These are phyloP conservation scores for Holocentrus rufus DNA, from an alignment of 2,797 vertebrate species.

Conservation along the genomic window DNA sequence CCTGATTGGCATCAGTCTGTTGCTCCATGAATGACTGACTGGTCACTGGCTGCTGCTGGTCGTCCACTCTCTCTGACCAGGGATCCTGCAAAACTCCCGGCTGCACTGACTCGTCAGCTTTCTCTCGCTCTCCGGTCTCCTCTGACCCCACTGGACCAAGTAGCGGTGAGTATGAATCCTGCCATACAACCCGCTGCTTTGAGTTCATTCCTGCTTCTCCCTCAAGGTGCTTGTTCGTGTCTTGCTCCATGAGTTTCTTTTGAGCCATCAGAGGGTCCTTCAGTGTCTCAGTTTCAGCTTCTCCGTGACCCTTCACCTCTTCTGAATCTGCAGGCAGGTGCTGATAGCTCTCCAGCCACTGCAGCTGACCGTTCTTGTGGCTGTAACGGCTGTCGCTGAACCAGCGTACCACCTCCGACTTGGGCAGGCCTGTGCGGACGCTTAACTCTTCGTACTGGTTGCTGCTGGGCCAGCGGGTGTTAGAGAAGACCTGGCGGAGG, in stretches of 20 bases:
- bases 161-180: conserved; percentile 75
- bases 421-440: conserved; percentile 88
- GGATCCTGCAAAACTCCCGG: conserved; percentile 68
- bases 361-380: conserved; percentile 92
- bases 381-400: conserved; percentile 93
- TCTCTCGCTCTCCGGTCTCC: conserved; percentile 55
- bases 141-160: conserved; percentile 73
- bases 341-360: conserved; percentile 92
- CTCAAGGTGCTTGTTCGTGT: conserved; percentile 70
- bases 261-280: conserved; percentile 72
- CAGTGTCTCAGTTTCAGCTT: conserved; percentile 35
- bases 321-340: conserved; percentile 74
- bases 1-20: conserved; percentile 76
- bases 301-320: conserved; percentile 67
- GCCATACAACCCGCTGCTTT: conserved; percentile 72
- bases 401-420: conserved; percentile 94
- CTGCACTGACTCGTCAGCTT: conserved; percentile 52
- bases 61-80: conserved; percentile 74
- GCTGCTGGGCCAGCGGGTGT: conserved; percentile 91
- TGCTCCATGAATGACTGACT: conserved; percentile 78
- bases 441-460: conserved; percentile 90
- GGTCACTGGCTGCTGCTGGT: conserved; percentile 75
- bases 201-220: conserved; percentile 64
- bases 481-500: conserved; percentile 91
- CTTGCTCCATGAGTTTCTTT: conserved; percentile 73